phyloP scores from a whole-genome alignment of 2,113 vertebrate genomes.

The Callorhinus ursinus region DNA sequence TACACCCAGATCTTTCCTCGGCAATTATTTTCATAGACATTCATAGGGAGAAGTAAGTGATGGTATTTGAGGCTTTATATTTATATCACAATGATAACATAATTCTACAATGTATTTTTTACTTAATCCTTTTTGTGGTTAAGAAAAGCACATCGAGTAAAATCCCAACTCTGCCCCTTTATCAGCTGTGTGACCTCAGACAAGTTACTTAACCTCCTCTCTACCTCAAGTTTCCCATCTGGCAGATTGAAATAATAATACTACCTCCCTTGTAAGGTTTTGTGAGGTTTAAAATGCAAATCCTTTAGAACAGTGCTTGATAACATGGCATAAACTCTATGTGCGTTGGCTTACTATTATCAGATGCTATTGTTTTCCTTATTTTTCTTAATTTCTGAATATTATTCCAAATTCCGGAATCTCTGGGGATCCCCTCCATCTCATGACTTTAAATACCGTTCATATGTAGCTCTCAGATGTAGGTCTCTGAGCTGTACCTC shows the following conservation, averaged over 20 bases:
- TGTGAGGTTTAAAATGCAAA: conserved; percentile 2
- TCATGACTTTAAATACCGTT: background rate
- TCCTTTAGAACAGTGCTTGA: background rate
- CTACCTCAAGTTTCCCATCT: background rate
- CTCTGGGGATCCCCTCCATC: background rate
- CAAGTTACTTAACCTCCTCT: background rate
- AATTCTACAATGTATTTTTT: background rate
- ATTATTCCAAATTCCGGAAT: conserved; percentile 14
- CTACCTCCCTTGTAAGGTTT: background rate
- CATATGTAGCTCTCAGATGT: background rate
- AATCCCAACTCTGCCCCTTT: background rate
- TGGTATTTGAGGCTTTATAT: background rate
- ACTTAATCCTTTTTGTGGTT: background rate
- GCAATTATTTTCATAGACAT: background rate
- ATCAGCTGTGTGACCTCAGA: background rate
- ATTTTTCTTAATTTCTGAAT: background rate
- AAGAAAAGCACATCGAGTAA: background rate
- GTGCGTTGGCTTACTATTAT: background rate
- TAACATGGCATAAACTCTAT: background rate
- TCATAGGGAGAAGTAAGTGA: background rate
- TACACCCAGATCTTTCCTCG: background rate
- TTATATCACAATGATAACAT: background rate
- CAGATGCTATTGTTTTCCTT: background rate
- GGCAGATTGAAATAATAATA: background rate
- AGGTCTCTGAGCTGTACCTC: background rate